phyloP scores from a whole-genome alignment of 2,888 invertebrate species.

The Allolobophora icterica region DNA sequence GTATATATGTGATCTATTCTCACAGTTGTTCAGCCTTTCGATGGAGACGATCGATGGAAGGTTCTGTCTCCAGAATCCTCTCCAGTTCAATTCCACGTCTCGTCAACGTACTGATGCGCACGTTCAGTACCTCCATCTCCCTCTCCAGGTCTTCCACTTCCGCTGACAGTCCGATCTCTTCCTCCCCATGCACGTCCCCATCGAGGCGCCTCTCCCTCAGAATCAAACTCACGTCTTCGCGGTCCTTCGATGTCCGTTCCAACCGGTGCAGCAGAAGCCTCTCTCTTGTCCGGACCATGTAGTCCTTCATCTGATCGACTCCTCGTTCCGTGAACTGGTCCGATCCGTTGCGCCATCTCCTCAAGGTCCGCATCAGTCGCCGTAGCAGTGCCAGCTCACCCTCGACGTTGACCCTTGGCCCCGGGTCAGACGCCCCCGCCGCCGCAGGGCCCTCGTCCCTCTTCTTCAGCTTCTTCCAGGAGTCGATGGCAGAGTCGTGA shows the following conservation, averaged over 20 bases:
- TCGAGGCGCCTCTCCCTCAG: not conserved
- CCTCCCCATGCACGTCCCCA: not conserved
- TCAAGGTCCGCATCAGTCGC: not conserved
- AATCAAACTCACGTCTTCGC: not conserved
- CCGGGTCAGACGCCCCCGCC: not conserved
- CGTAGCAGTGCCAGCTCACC: not conserved
- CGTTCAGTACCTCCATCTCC: not conserved
- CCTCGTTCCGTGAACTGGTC: not conserved
- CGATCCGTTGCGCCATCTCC: not conserved
- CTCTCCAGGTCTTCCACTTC: conserved; percentile 4
- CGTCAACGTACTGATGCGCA: not conserved
- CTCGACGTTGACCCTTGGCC: not conserved
- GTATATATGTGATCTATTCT: not conserved
- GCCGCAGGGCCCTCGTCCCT: not conserved
- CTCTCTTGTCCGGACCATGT: not conserved
- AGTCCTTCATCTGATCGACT: not conserved
- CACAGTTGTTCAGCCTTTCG: not conserved
- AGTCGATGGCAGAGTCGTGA: not conserved
- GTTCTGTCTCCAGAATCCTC: not conserved
- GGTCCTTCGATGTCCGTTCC: conserved; percentile 9
- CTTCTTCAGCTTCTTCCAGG: not conserved
- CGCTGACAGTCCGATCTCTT: not conserved
- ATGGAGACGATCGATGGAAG: not conserved
- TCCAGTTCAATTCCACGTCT: not conserved
- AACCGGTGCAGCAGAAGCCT: not conserved